Evolutionary conservation across 2,888 invertebrate species (phyloP), one percentile per base, ranked within the genome.

Genomic region (Cephus rjabovi): DNA sequence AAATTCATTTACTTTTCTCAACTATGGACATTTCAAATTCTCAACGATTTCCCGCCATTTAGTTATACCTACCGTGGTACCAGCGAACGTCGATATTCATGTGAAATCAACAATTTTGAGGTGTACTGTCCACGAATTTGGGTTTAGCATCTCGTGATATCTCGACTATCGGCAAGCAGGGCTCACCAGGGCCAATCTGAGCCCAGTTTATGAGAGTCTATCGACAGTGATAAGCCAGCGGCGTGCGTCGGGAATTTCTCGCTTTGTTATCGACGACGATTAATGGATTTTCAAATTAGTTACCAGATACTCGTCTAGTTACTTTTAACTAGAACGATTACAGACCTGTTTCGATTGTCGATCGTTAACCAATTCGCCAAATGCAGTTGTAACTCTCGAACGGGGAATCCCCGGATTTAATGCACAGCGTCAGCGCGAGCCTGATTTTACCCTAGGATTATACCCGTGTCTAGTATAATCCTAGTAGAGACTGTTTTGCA

Each of bases 141-240:
- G 56, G 56, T 56, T 56, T 56, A 56, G 23, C 56, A 9, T 56
- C 56, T 0, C 23, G 1, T 23, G 56, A 2, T 56, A 56, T 56
- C 56, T 56, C 56, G 9, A 15, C 56, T 56, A 56, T 56, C 56
- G 9, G 56, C 15, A 56, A 56, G 56, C 23, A 56, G 56, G 56
- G 56, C 40, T 56, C 56, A 56, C 23, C 56, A 2, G 56, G 56
- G 9, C 56, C 71, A 23, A 71, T 71, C 71, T 34, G 71, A 71
- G 33, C 75, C 76, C 73, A 78, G 75, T 78, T 78, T 78, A 78
- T 78, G 78, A 70, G 78, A 78, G 78, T 75, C 78, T 78, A 76
- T 78, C 75, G 78, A 12, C 73, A 40, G 75, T 76, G 78, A 76
- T 75, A 76, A 78, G 75, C 78, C 56, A 33, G 31, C 69, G 40